phyloP scores from a whole-genome alignment of 2,113 vertebrate genomes.

The Halcyon senegalensis region DNA sequence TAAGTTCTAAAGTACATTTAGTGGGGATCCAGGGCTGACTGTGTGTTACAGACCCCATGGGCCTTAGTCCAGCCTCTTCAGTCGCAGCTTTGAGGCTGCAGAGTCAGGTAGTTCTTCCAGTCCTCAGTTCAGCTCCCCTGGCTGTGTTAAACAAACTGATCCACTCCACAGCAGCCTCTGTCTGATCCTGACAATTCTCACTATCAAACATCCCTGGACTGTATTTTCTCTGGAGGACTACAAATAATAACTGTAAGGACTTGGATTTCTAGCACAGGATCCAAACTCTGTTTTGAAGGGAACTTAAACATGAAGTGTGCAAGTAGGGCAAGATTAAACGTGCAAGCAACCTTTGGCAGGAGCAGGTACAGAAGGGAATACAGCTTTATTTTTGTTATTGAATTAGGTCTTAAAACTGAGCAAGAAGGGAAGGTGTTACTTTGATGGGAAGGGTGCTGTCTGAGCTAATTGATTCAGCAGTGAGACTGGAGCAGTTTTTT shows the following conservation, averaged over 20 bases:
- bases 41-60: background rate
- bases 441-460: conserved; percentile 32
- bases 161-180: background rate
- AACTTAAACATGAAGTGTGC: background rate
- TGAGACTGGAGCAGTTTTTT: conserved; percentile 29
- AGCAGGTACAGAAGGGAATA: background rate
- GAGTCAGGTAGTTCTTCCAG: background rate
- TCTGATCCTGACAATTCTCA: background rate
- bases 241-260: background rate
- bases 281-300: background rate
- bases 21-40: background rate
- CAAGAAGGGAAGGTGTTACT: conserved; percentile 34
- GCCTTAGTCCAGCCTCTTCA: background rate
- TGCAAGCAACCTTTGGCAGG: background rate
- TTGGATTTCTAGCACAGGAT: background rate
- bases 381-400: background rate
- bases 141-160: background rate
- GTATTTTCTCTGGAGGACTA: background rate
- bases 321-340: background rate
- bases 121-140: background rate
- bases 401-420: background rate
- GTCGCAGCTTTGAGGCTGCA: background rate
- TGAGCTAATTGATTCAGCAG: conserved; percentile 57
- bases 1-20: background rate
- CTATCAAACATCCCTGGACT: background rate